A percentile compares a stretch with the other conserved stretches of the same genome.
Evolutionary conservation across 2,113 vertebrate species (phyloP).

Genomic region (Gymnocephalus cernua): DNA sequence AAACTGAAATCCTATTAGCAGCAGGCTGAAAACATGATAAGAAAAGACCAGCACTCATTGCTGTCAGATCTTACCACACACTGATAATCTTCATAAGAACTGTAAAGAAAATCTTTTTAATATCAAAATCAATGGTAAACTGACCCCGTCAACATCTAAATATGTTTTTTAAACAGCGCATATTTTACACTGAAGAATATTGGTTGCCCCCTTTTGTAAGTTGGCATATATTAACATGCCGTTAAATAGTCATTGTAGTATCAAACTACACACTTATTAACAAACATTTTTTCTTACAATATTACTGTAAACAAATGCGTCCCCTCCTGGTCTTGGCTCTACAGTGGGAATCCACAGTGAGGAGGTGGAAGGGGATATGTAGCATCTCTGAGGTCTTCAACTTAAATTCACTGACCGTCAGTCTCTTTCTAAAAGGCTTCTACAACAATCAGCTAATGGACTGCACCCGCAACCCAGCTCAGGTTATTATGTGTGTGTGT

Average conservation of each 20-base stretch:
- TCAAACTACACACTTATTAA: neutral
- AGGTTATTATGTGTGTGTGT: slow-evolving; percentile 29
- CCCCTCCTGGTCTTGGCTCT: neutral
- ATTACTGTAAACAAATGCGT: neutral
- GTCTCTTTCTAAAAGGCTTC: slow-evolving; percentile 39
- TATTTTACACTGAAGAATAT: neutral
- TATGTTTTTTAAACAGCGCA: neutral
- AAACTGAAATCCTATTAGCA: neutral
- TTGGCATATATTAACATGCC: neutral
- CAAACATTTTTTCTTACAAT: neutral
- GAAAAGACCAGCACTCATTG: neutral
- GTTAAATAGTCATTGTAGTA: neutral
- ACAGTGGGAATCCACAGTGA: slow-evolving; percentile 10
- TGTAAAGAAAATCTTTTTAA: too few species aligned
- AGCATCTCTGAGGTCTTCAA: slow-evolving; percentile 43
- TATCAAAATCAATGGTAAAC: neutral
- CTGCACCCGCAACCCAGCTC: slow-evolving; percentile 41
- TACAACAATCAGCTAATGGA: slow-evolving; percentile 70
- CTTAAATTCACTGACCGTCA: slow-evolving; percentile 40
- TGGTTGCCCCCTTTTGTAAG: neutral
- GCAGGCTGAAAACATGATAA: neutral
- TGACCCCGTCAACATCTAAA: neutral
- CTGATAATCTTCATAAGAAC: neutral
- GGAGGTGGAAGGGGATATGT: slow-evolving; percentile 42
- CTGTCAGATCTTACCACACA: neutral